A percentile compares a stretch with the other conserved stretches of the same genome.
Evolutionary conservation across 1,140 invertebrate genomes (phyloP).

Genomic region (Archegozetes longisetosus): DNA sequence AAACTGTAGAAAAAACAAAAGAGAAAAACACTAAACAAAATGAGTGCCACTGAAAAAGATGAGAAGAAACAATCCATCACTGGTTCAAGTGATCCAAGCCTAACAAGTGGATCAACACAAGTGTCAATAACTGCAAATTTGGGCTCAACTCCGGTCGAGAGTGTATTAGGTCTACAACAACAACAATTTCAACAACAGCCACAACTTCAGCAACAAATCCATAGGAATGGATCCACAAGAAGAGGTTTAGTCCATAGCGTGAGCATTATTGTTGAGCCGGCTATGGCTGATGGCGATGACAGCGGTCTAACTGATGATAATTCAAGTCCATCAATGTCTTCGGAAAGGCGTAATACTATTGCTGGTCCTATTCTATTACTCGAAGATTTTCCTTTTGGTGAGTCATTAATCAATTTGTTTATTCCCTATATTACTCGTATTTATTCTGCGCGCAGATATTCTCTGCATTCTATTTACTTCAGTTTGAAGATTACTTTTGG

Average conservation of each 20-base stretch:
- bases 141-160: too few relatives aligned
- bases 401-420: too few relatives aligned
- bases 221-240: neutral
- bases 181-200: too few relatives aligned
- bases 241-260: conserved; percentile 14
- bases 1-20: too few relatives aligned
- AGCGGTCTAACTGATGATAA: neutral
- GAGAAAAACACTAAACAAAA: too few relatives aligned
- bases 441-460: neutral
- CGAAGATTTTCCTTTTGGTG: conserved; percentile 9
- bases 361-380: conserved; percentile 6
- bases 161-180: too few relatives aligned
- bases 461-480: neutral
- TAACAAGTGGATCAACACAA: too few relatives aligned
- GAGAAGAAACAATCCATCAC: too few relatives aligned
- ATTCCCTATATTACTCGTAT: neutral
- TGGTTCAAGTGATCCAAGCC: too few relatives aligned
- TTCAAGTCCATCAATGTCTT: neutral
- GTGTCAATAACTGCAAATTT: too few relatives aligned
- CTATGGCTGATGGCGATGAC: neutral
- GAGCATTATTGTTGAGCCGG: conserved; percentile 18
- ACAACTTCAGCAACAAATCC: neutral
- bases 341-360: conserved; percentile 8
- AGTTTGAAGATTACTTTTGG: too few relatives aligned
- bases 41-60: too few relatives aligned